Percentiles rank a stretch among this genome's conserved stretches.
Conservation (phyloP, 2,888 invertebrate species). For the Cremastinae sp. region DNA sequence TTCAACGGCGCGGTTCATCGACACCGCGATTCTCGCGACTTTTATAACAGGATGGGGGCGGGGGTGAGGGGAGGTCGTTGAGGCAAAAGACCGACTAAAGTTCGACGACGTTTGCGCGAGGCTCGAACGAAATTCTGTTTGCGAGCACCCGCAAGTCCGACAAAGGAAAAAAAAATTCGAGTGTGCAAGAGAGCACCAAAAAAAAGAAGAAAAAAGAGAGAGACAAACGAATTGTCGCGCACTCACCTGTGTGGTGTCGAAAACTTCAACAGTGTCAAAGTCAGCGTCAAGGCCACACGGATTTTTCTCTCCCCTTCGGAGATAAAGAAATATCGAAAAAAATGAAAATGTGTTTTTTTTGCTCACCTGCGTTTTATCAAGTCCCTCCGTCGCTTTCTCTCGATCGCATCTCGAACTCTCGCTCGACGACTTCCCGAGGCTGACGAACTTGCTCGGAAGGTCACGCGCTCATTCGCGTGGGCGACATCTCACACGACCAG, state of each 20-base stretch:
- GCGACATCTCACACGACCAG: constrained; percentile 22
- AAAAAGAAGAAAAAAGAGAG: too few species aligned
- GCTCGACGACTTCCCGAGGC: constrained; percentile 18
- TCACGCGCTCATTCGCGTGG: constrained; percentile 27
- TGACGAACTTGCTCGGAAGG: constrained; percentile 47
- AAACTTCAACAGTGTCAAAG: not conserved
- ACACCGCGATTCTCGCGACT: constrained; percentile 59
- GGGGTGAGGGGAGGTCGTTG: not conserved
- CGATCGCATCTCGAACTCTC: not conserved
- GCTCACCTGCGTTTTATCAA: constrained; percentile 1
- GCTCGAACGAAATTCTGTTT: not conserved
- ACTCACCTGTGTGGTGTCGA: too few species aligned
- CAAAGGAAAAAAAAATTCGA: constrained; percentile 22
- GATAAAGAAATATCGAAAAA: constrained; percentile 16
- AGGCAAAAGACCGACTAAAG: constrained; percentile 27
- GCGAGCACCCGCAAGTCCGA: constrained; percentile 21
- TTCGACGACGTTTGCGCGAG: constrained; percentile 32
- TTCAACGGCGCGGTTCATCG: constrained; percentile 67
- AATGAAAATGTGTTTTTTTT: constrained; percentile 12
- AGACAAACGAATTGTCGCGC: too few species aligned
- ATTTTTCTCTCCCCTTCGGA: constrained; percentile 5
- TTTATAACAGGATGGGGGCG: constrained; percentile 4
- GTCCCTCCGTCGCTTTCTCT: constrained; percentile 1
- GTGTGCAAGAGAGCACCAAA: constrained; percentile 1
- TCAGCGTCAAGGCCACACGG: not conserved